Conservation (phyloP, 2,797 vertebrate genomes). For the Poeciliopsis infans region DNA sequence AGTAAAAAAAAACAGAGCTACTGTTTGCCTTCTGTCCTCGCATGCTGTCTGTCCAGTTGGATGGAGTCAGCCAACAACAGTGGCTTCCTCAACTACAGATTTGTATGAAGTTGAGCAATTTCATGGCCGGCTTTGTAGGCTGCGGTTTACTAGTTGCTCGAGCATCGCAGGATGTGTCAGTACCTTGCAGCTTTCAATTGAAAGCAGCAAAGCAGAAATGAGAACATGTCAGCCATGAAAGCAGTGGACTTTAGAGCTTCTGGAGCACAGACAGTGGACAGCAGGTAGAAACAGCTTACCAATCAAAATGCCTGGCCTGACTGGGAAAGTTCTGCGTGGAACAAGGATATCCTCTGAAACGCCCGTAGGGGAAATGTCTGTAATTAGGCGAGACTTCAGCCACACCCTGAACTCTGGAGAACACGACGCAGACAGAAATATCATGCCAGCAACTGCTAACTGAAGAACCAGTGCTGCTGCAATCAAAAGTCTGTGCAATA, state of each 20-base stretch:
- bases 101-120: neutral
- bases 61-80: neutral
- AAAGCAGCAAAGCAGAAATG: neutral
- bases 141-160: neutral
- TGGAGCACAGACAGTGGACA: neutral
- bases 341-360: neutral
- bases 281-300: neutral
- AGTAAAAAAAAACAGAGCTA: no score
- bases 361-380: neutral
- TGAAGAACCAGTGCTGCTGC: neutral
- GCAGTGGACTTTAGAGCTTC: neutral
- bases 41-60: neutral
- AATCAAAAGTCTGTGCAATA: neutral
- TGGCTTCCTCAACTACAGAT: neutral
- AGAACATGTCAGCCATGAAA: neutral
- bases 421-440: neutral
- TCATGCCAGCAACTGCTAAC: neutral
- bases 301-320: neutral
- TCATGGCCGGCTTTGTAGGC: neutral
- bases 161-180: neutral
- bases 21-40: neutral
- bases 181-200: neutral
- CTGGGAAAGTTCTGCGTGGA: neutral
- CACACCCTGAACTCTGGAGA: neutral
- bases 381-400: neutral